Conservation (phyloP, 2,888 invertebrate genomes). For the Lasioglossum zephyrum region DNA sequence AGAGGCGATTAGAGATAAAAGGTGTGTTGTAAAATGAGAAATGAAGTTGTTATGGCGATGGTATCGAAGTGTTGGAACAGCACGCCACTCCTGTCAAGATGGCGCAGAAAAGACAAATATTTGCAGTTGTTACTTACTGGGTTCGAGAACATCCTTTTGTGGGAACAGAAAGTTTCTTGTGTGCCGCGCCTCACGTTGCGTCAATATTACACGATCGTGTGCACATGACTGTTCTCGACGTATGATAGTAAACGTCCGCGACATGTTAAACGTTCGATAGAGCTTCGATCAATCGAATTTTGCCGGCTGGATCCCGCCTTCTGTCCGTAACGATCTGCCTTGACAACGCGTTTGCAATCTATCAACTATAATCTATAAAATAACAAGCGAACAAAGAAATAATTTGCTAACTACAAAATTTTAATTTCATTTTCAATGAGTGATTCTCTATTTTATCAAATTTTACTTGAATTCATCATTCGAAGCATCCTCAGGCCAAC, state of each 20-base stretch:
- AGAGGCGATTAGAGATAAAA: background rate
- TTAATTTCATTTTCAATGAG: background rate
- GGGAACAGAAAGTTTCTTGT: slow-evolving; percentile 50
- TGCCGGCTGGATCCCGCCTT: background rate
- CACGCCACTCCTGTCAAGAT: slow-evolving; percentile 64
- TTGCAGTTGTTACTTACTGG: slow-evolving; percentile 53
- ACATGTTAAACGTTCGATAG: slow-evolving; percentile 27
- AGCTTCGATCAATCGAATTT: slow-evolving; percentile 40
- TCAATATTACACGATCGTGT: slow-evolving; percentile 50
- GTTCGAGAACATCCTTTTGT: slow-evolving; percentile 40
- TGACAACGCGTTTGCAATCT: background rate
- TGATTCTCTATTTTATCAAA: background rate
- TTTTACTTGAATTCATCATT: background rate
- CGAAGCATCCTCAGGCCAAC: background rate
- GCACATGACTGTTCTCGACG: background rate
- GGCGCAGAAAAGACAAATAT: slow-evolving; percentile 68
- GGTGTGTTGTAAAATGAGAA: background rate
- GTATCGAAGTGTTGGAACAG: slow-evolving; percentile 24
- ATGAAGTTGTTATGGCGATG: slow-evolving; percentile 20
- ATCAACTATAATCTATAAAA: background rate
- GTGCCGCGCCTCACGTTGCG: slow-evolving; percentile 42
- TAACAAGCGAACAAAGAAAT: background rate
- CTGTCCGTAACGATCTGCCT: background rate
- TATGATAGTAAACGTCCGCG: slow-evolving; percentile 25
- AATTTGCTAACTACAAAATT: background rate